Evolutionary conservation across 2,888 invertebrate genomes (phyloP).

Genomic region (Spatulosminthurus flaviceps): DNA sequence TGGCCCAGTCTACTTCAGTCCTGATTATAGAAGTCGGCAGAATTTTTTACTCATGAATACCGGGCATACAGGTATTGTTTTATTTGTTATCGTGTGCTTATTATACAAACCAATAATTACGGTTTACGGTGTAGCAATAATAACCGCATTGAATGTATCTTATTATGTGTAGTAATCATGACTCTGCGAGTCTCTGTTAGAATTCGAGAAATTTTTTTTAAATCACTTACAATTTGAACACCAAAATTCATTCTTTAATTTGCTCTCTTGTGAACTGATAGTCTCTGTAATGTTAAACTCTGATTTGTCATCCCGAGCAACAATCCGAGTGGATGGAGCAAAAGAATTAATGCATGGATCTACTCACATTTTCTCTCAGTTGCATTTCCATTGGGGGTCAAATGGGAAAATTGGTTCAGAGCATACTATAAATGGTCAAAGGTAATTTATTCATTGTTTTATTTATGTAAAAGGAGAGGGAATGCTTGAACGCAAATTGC

Average conservation of each 20-base stretch:
- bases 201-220: no score
- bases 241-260: background rate
- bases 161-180: no score
- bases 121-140: no score
- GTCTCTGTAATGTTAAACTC: conserved; percentile 43
- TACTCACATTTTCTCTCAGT: conserved; percentile 74
- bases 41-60: conserved; percentile 44
- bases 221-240: background rate
- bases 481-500: no score
- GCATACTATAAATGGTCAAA: conserved; percentile 76
- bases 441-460: conserved; percentile 29
- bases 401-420: conserved; percentile 72
- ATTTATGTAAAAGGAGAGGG: no score
- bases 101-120: no score
- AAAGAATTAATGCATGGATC: conserved; percentile 62
- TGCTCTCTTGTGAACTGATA: background rate
- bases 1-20: conserved; percentile 41
- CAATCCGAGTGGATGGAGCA: conserved; percentile 37
- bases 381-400: conserved; percentile 81
- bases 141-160: no score
- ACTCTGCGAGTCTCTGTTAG: no score
- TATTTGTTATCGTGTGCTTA: no score
- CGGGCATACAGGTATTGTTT: conserved; percentile 45
- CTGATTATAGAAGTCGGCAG: conserved; percentile 35
- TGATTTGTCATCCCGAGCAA: conserved; percentile 43